Evolutionary conservation across 2,113 vertebrate species (phyloP).

Genomic region (Sceloporus tristichus): DNA sequence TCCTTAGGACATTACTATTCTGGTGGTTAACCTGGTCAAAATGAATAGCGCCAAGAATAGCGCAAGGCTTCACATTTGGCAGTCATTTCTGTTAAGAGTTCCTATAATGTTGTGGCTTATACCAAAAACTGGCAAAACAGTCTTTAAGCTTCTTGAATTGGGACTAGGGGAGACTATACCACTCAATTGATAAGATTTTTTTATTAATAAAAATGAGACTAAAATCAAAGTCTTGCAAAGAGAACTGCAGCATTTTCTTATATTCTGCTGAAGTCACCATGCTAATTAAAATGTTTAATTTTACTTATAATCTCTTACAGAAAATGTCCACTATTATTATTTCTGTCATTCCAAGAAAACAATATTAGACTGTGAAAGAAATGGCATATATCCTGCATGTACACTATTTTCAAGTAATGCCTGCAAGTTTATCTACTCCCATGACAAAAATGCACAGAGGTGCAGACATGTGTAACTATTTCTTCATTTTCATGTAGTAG

Average conservation of each 20-base stretch:
- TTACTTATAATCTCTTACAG: background rate
- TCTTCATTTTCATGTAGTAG: conserved; percentile 63
- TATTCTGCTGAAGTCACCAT: background rate
- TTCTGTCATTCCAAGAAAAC: background rate
- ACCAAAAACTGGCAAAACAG: fast-evolving
- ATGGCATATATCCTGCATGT: background rate
- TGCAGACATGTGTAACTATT: background rate
- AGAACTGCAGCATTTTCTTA: background rate
- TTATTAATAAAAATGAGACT: fast-evolving
- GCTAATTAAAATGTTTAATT: background rate
- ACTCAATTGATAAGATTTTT: background rate
- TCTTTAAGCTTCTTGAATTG: background rate
- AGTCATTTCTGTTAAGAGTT: background rate
- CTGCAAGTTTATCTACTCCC: background rate
- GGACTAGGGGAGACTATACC: background rate
- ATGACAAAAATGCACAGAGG: background rate
- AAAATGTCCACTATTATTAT: background rate
- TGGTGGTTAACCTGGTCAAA: conserved; percentile 30
- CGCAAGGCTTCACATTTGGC: conserved; percentile 36
- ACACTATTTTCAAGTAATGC: background rate
- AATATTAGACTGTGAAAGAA: background rate
- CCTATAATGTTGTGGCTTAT: background rate
- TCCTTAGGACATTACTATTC: conserved; percentile 63
- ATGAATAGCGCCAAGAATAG: conserved; percentile 49
- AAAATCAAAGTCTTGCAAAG: background rate